Conservation (phyloP, 2,797 vertebrate genomes). For the Bufotes viridis region DNA sequence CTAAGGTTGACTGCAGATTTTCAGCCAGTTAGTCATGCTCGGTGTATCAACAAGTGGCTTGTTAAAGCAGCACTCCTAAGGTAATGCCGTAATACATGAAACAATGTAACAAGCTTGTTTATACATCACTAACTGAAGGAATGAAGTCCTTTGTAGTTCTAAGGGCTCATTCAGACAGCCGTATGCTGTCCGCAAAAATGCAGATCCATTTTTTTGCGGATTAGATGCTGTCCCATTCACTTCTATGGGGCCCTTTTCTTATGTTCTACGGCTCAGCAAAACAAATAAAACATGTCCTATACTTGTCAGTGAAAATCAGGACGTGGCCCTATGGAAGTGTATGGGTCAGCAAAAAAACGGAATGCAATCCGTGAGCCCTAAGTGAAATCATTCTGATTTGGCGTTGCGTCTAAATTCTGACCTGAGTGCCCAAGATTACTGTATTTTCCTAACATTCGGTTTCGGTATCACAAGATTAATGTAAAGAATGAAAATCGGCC, state of each 20-base stretch:
- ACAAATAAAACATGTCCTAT: no score
- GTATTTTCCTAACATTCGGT: background rate
- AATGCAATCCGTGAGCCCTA: no score
- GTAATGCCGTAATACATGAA: conserved; percentile 35
- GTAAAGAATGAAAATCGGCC: no score
- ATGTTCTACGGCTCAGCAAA: no score
- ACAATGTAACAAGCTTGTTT: conserved; percentile 43
- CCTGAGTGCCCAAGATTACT: background rate
- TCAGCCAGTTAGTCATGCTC: conserved; percentile 52
- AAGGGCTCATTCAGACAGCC: no score
- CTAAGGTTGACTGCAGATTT: conserved; percentile 35
- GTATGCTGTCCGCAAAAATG: no score
- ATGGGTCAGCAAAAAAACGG: no score
- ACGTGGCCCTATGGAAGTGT: no score
- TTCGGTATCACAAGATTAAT: background rate
- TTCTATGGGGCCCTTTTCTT: no score
- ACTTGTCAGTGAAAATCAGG: no score
- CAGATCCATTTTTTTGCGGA: no score
- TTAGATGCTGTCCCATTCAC: no score
- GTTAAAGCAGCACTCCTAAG: conserved; percentile 31
- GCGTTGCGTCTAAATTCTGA: conserved; percentile 9
- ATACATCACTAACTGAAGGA: conserved; percentile 30
- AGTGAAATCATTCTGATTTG: background rate
- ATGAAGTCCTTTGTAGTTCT: conserved; percentile 35
- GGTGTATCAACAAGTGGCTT: conserved; percentile 50